phyloP scores from a whole-genome alignment of 2,113 vertebrate species.

The Xiphias gladius region DNA sequence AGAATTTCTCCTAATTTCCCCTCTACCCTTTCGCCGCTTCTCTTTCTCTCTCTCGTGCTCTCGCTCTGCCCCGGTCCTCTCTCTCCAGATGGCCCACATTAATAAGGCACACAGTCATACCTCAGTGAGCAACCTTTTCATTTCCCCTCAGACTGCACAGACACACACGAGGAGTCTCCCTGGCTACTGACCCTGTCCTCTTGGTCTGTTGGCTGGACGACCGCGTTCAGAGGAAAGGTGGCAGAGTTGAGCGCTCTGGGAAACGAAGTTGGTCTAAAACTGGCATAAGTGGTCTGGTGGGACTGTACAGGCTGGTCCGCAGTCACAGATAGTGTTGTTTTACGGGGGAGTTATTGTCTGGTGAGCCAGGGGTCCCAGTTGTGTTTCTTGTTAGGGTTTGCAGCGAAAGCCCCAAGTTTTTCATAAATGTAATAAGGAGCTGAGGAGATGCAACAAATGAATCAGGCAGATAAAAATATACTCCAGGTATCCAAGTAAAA shows the following conservation, averaged over 20 bases:
- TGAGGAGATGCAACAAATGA: not conserved
- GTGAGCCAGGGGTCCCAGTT: not conserved
- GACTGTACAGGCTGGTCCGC: constrained; percentile 18
- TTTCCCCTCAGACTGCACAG: constrained; percentile 65
- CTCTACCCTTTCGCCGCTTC: constrained; percentile 19
- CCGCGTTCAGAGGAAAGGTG: not conserved
- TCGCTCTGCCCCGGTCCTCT: constrained; percentile 4
- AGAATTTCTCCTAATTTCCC: constrained; percentile 47
- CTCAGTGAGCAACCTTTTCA: constrained; percentile 72
- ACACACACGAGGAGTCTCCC: constrained; percentile 58
- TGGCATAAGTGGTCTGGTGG: constrained; percentile 5
- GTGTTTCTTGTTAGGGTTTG: not conserved
- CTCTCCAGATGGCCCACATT: constrained; percentile 76
- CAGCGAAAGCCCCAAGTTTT: not conserved
- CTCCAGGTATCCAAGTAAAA: not conserved
- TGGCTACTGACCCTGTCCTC: constrained; percentile 61
- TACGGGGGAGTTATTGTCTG: constrained; percentile 11
- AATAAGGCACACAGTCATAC: constrained; percentile 75
- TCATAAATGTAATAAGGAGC: not conserved
- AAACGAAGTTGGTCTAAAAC: not conserved
- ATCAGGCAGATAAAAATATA: not conserved
- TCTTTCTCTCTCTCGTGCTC: not conserved
- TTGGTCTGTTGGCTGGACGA: constrained; percentile 24
- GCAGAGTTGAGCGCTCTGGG: constrained; percentile 16
- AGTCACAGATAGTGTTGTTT: constrained; percentile 26